phyloP scores from a whole-genome alignment of 1,140 invertebrate species.

The Ostrea denselamellosa region DNA sequence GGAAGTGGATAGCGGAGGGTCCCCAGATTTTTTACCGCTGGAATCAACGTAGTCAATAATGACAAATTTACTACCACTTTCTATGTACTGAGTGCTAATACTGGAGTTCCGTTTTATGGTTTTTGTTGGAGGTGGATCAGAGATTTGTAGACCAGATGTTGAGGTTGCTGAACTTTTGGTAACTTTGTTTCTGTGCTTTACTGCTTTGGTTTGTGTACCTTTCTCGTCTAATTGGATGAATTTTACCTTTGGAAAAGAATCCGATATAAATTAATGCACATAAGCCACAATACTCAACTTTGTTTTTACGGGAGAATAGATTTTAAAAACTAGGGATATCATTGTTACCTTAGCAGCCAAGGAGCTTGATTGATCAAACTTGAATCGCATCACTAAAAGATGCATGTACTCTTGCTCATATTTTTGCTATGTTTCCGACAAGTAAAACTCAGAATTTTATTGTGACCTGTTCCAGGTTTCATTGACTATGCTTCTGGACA shows the following conservation, averaged over 20 bases:
- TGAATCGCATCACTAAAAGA: too few species aligned
- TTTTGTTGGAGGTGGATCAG: not conserved
- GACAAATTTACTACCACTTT: conserved; percentile 23
- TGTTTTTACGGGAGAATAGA: not conserved
- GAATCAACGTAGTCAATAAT: not conserved
- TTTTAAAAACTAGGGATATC: too few species aligned
- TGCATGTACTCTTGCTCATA: too few species aligned
- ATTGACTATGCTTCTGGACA: too few species aligned
- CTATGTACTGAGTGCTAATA: conserved; percentile 3
- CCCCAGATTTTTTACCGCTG: not conserved
- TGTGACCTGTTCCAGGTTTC: too few species aligned
- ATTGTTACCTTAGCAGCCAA: too few species aligned
- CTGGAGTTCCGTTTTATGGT: not conserved
- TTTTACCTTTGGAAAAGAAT: conserved; percentile 2
- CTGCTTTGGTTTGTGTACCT: conserved; percentile 9
- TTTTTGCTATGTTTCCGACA: too few species aligned
- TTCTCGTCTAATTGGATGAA: conserved; percentile 19
- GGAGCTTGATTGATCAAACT: too few species aligned
- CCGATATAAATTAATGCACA: not conserved
- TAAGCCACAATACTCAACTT: not conserved
- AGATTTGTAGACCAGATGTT: not conserved
- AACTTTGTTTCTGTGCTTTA: not conserved
- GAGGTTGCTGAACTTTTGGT: not conserved
- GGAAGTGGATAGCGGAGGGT: not conserved
- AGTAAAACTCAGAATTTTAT: too few species aligned